These are phyloP conservation scores for Tribolium castaneum DNA, from an alignment of 1,140 invertebrate genomes.

Conservation along the genomic window DNA sequence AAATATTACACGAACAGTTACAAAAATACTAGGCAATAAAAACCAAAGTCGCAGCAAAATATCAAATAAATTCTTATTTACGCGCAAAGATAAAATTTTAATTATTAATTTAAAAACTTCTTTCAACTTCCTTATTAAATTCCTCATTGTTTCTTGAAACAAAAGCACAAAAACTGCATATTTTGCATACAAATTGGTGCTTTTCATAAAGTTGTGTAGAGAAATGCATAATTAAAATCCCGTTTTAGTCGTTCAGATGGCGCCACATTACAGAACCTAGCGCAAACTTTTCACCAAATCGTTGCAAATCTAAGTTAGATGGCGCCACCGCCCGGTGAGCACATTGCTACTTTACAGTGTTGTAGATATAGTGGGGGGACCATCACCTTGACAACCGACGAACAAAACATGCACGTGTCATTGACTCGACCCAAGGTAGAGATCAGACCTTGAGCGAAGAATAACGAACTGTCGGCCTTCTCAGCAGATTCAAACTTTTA, in stretches of 20 bases:
- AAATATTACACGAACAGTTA: conserved; percentile 54
- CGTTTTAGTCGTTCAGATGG: not conserved
- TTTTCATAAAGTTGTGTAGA: not conserved
- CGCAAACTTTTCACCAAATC: not conserved
- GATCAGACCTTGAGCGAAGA: conserved; percentile 60
- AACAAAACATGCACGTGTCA: conserved; percentile 60
- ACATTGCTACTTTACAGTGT: not conserved
- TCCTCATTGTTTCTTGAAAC: not conserved
- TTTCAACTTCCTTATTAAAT: not conserved
- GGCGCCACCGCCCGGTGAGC: not conserved
- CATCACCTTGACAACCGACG: conserved; percentile 59
- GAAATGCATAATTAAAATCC: not conserved
- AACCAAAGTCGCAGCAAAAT: not conserved
- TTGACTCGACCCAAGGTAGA: conserved; percentile 64
- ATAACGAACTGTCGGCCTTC: conserved; percentile 10
- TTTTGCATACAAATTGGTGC: not conserved
- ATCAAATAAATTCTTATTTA: not conserved
- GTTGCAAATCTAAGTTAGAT: not conserved
- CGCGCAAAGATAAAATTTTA: not conserved
- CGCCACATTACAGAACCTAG: conserved; percentile 14
- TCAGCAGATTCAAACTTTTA: not conserved
- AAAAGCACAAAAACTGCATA: not conserved
- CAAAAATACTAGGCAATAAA: not conserved
- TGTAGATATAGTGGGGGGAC: conserved; percentile 35
- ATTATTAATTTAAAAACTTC: not conserved